Percentiles rank a stretch among this genome's conserved stretches.
Evolutionary conservation across 2,113 vertebrate species (phyloP).

Genomic region (Chiloscyllium plagiosum): DNA sequence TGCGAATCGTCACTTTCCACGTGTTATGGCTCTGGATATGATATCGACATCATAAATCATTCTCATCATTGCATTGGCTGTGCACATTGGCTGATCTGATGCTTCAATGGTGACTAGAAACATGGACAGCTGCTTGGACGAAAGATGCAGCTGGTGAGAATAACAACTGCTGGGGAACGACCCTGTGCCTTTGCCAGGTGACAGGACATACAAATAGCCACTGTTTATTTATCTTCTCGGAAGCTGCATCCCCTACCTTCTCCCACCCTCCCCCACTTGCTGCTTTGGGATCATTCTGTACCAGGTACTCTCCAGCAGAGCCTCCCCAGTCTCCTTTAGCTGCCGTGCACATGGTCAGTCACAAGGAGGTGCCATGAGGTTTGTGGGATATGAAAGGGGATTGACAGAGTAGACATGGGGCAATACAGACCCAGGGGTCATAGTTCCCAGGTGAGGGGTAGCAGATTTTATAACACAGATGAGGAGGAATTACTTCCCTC

Average conservation of each 20-base stretch:
- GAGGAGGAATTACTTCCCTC: too few relatives aligned
- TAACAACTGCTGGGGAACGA: not conserved
- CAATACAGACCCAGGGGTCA: too few relatives aligned
- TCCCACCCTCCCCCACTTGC: not conserved
- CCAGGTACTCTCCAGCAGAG: not conserved
- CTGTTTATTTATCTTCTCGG: conserved; percentile 16
- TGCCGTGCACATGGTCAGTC: not conserved
- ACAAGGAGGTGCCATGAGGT: not conserved
- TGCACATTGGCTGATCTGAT: not conserved
- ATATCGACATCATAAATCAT: not conserved
- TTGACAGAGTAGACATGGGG: too few relatives aligned
- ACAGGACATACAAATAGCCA: not conserved
- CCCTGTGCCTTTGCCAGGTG: not conserved
- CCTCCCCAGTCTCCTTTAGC: not conserved
- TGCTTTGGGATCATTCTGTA: not conserved
- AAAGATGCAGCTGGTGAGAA: not conserved
- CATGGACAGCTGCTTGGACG: not conserved
- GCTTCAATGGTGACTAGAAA: not conserved
- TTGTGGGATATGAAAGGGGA: too few relatives aligned
- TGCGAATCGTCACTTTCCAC: not conserved
- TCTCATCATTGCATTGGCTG: not conserved
- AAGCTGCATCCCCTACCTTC: not conserved
- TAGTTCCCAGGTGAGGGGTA: too few relatives aligned
- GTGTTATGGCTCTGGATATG: not conserved
- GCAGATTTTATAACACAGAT: too few relatives aligned